Percentiles rank a stretch among this genome's conserved stretches.
Conservation (phyloP, 2,113 vertebrate genomes). For the Lepidothrix coronata region DNA sequence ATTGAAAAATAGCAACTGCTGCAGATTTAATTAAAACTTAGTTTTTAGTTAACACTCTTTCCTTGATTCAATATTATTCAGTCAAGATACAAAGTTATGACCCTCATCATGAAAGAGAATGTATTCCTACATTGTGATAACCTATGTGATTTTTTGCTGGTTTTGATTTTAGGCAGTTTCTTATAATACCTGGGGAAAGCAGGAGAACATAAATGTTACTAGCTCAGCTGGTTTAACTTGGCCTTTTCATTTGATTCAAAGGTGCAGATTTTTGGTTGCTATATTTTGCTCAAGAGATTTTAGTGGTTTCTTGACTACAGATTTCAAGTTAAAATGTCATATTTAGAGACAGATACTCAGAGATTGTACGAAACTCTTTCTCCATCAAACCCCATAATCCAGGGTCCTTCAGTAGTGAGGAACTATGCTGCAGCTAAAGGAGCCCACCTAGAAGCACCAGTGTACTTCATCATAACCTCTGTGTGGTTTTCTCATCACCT, state of each 20-base stretch:
- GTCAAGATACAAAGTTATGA: background rate
- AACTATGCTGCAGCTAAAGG: background rate
- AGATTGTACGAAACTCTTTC: background rate
- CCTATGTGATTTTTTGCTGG: background rate
- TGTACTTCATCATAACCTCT: background rate
- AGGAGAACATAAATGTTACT: background rate
- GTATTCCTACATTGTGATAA: background rate
- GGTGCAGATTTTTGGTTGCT: background rate
- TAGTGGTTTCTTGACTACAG: background rate
- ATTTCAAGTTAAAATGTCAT: background rate
- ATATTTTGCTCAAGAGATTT: background rate
- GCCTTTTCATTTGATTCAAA: background rate
- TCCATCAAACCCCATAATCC: background rate
- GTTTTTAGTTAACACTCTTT: conserved; percentile 35
- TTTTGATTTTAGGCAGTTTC: background rate
- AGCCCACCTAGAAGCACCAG: background rate
- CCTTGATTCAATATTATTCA: conserved; percentile 54
- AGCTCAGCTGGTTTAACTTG: background rate
- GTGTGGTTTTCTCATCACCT: background rate
- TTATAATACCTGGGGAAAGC: background rate
- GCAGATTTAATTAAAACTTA: conserved; percentile 60
- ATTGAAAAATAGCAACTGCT: conserved; percentile 43
- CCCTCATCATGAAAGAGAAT: background rate
- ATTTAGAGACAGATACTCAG: background rate
- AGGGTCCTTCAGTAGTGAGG: background rate